Evolutionary conservation across 2,888 invertebrate species (phyloP), one percentile per base, ranked within the genome.

Genomic region (Drosophila infuscata): DNA sequence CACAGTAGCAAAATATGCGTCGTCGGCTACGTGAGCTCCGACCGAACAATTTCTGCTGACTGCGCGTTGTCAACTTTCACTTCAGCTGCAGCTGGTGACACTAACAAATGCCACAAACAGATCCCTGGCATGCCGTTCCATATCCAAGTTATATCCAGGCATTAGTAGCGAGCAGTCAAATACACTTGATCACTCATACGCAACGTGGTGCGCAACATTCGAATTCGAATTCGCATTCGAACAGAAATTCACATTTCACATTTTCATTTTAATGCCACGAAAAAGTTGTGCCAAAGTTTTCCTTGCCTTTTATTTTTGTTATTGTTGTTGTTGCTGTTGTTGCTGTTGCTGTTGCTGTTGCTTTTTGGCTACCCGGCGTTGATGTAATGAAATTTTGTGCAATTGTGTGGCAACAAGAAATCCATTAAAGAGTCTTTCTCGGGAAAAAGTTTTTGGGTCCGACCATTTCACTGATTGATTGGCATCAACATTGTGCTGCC

Each of bases 401-500:
- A 89, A 88, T 85, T 85, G 88, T 83, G 74, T 77, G 86, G 74
- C 74, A 77, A 79, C 78, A 78, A 74, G 74, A 73, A 81, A 83
- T 76, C 89, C 85, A 89, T 86, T 86, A 86, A 86, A 86, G 88
- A 76, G 83, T 83, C 82, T 84, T 84, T 75, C 78, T 32, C 65
- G 71, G 62, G 68, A 59, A 69, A 75, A 86, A 81, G 70, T 83
- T 85, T 89, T 82, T 52, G 63, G 68, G 72, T 70, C 72, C 86
- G 73, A 78, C 87, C 83, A 81, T 90, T 86, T 81, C 74, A 72
- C 90, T 90, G 90, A 86, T 86, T 86, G 85, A 86, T 90, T 86
- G 85, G 87, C 90, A 89, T 88, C 90, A 80, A 74, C 69, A 88
- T 70, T 79, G 65, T 74, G 79, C 67, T 64, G 51, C 41, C 35